Base-by-base conservation (phyloP, 2,888 invertebrate species). In the Heteromurus nitidus region DNA sequence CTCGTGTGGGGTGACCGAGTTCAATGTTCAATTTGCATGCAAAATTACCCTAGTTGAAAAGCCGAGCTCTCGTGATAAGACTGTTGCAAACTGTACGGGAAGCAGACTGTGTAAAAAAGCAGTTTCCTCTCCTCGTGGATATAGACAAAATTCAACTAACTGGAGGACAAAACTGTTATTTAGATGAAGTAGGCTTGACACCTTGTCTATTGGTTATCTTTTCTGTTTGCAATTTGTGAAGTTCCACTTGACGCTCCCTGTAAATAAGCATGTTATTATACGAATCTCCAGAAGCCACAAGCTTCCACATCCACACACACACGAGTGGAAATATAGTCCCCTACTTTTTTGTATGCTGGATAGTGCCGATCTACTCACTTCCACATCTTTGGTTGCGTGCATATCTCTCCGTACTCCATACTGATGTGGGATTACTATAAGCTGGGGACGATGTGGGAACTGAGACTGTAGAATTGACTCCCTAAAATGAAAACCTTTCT, bases 21-120 rank as follows among this genome's bases (percentile, higher is more conserved):
- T 77, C 77, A 77, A 69, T 68, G 68, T 77, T 69, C 77, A 77
- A 77, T 77, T 77, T 77, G 69, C 77, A 77, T 77, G 69, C 77
- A 69, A 77, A 77, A 77, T 77, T 77, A 69, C 60, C 62, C 26
- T 50, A 60, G 47, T 60, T n/a, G 44, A 36, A n/a, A n/a, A n/a
- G n/a, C 13, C n/a, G n/a, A n/a, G n/a, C 44, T 44, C 44, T 44
- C 30, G 36, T 13, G 65, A 28, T 50, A 64, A 64, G 44, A 20
- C 24, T 24, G 44, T 36, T 28, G 44, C 42, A 58, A 36, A 24
- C 24, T 5, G 36, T 44, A n/a, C 11, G 11, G 16, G 13, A 44
- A n/a, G 11, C 1, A 44, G 13, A 9, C 5, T 44, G 3, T 44
- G 11, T 9, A n/a, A n/a, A n/a, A n/a, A n/a, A n/a, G n/a, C n/a